phyloP scores from a whole-genome alignment of 2,113 vertebrate species.

The Aepyceros melampus region DNA sequence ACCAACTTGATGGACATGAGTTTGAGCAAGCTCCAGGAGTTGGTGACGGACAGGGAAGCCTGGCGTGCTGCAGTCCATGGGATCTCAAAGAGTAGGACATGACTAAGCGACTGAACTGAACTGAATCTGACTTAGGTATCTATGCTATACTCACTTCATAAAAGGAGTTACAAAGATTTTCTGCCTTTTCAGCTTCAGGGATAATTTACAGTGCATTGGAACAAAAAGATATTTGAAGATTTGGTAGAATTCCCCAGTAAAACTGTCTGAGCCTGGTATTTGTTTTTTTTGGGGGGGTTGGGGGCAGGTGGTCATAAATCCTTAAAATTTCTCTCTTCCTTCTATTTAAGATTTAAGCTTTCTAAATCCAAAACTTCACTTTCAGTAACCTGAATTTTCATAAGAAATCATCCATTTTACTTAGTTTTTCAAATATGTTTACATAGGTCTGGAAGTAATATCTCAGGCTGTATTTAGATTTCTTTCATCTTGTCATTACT shows the following conservation, averaged over 20 bases:
- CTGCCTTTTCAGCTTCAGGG: neutral
- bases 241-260: neutral
- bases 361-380: neutral
- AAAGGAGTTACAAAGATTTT: neutral
- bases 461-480: neutral
- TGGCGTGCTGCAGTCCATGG: neutral
- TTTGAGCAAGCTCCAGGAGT: neutral
- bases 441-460: neutral
- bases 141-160: neutral
- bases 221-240: neutral
- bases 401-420: neutral
- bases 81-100: neutral
- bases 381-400: neutral
- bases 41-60: neutral
- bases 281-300: neutral
- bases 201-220: neutral
- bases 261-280: neutral
- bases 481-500: neutral
- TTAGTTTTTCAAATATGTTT: slow-evolving; percentile 13
- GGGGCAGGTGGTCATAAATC: neutral
- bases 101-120: neutral
- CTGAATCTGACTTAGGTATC: neutral
- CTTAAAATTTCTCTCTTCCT: neutral
- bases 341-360: neutral
- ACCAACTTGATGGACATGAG: neutral